Conservation (phyloP, 2,113 vertebrate genomes). For the Girardinichthys multiradiatus region DNA sequence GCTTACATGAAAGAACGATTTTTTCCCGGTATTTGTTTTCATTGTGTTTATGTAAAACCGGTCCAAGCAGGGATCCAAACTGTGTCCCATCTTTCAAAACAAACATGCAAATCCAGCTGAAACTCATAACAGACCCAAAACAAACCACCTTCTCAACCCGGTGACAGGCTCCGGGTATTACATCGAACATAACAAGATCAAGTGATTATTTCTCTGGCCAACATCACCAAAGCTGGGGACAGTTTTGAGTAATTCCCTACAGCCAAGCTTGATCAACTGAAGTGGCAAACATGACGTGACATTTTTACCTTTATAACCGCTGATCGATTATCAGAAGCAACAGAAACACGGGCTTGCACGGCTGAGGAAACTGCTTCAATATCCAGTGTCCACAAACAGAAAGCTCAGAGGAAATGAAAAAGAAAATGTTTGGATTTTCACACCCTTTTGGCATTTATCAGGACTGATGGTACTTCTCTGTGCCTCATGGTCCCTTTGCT, state of each 20-base stretch:
- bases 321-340: slow-evolving; percentile 19
- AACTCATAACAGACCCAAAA: background rate
- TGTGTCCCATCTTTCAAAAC: background rate
- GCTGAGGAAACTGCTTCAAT: background rate
- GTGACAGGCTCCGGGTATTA: background rate
- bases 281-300: slow-evolving; percentile 23
- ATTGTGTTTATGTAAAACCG: background rate
- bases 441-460: background rate
- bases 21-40: background rate
- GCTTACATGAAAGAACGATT: background rate
- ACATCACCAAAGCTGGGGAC: background rate
- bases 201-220: background rate
- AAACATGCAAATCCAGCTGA: background rate
- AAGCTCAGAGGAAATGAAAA: background rate
- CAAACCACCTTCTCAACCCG: too few species aligned
- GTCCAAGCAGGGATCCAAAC: background rate
- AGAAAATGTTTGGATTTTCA: background rate
- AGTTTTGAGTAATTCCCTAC: slow-evolving; percentile 2
- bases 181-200: background rate
- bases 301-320: slow-evolving; percentile 18
- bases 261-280: background rate
- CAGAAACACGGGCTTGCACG: background rate
- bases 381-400: slow-evolving; percentile 2
- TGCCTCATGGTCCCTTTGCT: too few species aligned
- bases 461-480: background rate